Conservation (phyloP, 2,888 invertebrate species). For the Stramonita haemastoma region DNA sequence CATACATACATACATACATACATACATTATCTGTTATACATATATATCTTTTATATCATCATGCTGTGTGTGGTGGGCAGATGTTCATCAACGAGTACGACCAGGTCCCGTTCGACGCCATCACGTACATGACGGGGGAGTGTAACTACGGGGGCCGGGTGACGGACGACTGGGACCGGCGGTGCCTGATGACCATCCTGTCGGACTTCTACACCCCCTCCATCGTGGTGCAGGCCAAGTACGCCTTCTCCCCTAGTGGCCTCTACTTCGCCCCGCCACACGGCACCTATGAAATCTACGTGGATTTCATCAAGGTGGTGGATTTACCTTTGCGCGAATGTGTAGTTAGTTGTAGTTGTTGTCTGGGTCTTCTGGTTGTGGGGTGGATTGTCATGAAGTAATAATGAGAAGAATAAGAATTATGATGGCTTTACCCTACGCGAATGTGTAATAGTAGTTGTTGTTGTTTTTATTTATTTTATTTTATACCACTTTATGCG, state of each 20-base stretch:
- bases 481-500: no score
- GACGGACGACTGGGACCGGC: constrained; percentile 96
- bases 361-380: not conserved
- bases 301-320: constrained; percentile 85
- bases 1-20: not conserved
- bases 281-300: constrained; percentile 84
- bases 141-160: constrained; percentile 98
- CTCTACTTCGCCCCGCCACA: constrained; percentile 86
- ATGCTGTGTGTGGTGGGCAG: constrained; percentile 78
- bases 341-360: not conserved
- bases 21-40: not conserved
- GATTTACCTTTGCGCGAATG: constrained; percentile 46
- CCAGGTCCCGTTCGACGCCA: constrained; percentile 89
- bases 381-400: not conserved
- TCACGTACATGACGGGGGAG: constrained; percentile 91
- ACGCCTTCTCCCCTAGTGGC: constrained; percentile 83
- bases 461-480: no score
- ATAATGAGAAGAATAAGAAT: no score
- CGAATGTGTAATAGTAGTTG: no score
- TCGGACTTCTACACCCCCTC: constrained; percentile 87
- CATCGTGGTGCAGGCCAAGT: constrained; percentile 83
- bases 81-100: constrained; percentile 93
- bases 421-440: no score
- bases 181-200: constrained; percentile 90
- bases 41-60: no score